phyloP scores from a whole-genome alignment of 2,888 invertebrate genomes.

The Neoitamus cyanurus region DNA sequence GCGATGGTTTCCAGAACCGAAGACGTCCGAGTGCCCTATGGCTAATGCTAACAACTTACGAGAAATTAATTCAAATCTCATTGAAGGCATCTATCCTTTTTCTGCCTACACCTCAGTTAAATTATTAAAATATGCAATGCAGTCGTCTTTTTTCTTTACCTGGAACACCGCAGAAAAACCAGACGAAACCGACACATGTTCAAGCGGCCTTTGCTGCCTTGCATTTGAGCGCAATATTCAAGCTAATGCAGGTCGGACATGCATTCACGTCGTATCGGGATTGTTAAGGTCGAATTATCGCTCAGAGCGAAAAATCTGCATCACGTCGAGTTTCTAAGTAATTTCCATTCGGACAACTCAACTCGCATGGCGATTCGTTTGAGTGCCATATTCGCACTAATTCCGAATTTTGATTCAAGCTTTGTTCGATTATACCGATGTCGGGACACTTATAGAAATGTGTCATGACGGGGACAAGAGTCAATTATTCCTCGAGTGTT shows the following conservation, averaged over 20 bases:
- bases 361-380: constrained; percentile 6
- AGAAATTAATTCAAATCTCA: constrained; percentile 48
- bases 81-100: constrained; percentile 42
- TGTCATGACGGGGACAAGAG: neutral
- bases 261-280: constrained; percentile 36
- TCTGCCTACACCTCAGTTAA: constrained; percentile 38
- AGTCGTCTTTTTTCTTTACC: neutral
- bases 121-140: constrained; percentile 42
- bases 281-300: constrained; percentile 41
- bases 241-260: constrained; percentile 38
- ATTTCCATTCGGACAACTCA: constrained; percentile 45
- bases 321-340: constrained; percentile 37
- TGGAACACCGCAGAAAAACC: neutral
- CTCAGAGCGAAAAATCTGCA: constrained; percentile 45
- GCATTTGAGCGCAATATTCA: constrained; percentile 17
- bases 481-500: neutral
- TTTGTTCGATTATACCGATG: neutral
- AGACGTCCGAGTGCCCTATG: constrained; percentile 37
- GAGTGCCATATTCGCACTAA: neutral
- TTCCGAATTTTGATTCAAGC: neutral
- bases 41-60: constrained; percentile 46
- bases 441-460: neutral
- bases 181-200: constrained; percentile 40
- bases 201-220: constrained; percentile 19
- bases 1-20: constrained; percentile 8